Base-by-base conservation (phyloP, 2,888 invertebrate species). In the Nezara viridula region DNA sequence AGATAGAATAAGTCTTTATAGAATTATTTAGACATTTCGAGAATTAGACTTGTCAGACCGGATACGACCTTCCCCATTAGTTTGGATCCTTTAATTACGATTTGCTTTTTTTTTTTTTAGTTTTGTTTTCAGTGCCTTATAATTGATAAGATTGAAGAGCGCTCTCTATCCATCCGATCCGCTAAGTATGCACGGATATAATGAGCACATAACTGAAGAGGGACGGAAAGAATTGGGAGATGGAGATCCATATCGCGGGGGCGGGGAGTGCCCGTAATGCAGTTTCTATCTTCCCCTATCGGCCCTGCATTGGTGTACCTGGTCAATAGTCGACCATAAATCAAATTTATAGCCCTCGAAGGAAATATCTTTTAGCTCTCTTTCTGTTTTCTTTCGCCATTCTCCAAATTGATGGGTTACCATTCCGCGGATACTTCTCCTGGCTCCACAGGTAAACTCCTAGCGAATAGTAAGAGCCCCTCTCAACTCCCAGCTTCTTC, bases 321-420 rank as follows among this genome's bases (percentile, higher is more conserved):
- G 81, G 81, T 44, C 81, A 81, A 81, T 81, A 81, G 81, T 44
- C 32, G 86, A 24, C 40, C 52, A 52, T 86, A 86, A 86, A 86
- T 86, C 86, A 86, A 86, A 86, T 86, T 86, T 86, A 86, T 86
- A 86, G 86, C 86, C 50, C 86, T 49, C 9, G 47, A 86, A 86
- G 86, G 52, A 86, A 86, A 86, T 86, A 86, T 86, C 86, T 86
- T 52, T 86, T 86, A 86, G 86, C 86, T 52, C 86, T 47, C 86
- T 86, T 86, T 86, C 86, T 86, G 50, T 86, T 86, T 52, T 52
- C 52, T 52, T 52, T 49, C 50, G 32, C 86, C 86, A 86, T 86
- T 86, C 86, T 52, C 40, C 47, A 86, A 86, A 86, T 86, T 86
- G 86, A 86, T 86, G 47, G 86, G 86, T 86, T 86, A 24, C 86